A percentile compares a stretch with the other conserved stretches of the same genome.
Conservation (phyloP, 2,888 invertebrate genomes). For the Eremobia ochroleuca region DNA sequence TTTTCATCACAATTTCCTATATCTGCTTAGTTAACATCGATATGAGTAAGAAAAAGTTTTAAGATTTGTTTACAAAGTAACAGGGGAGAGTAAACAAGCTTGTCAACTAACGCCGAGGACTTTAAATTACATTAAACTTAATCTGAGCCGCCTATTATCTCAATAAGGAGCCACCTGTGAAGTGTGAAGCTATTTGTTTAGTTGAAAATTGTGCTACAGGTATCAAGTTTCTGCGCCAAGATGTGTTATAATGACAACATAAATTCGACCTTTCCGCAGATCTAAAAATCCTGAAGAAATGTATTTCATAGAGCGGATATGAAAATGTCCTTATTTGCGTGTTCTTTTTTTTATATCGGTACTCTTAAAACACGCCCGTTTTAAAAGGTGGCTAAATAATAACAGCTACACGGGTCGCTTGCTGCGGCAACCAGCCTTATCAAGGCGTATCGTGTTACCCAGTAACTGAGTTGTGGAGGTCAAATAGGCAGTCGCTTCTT, state of each 20-base stretch:
- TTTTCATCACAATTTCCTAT: neutral
- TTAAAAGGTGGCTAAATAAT: too few species aligned
- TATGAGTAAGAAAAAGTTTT: neutral
- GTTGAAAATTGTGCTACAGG: neutral
- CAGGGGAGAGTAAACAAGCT: conserved; percentile 21
- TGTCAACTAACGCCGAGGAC: conserved; percentile 36
- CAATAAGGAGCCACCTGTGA: conserved; percentile 20
- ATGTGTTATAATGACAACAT: neutral
- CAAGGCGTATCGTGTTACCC: too few species aligned
- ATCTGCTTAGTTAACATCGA: neutral
- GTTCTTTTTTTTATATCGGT: neutral
- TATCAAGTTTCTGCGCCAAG: neutral
- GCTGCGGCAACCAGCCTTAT: neutral
- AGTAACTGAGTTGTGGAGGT: too few species aligned
- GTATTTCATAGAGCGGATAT: neutral
- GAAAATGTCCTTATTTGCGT: neutral
- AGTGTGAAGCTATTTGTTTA: conserved; percentile 8
- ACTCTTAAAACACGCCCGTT: neutral
- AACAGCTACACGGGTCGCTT: too few species aligned
- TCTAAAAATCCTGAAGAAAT: neutral
- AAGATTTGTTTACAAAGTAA: conserved; percentile 5
- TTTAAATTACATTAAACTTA: conserved; percentile 41
- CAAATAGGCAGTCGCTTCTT: neutral
- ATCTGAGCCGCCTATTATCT: conserved; percentile 36
- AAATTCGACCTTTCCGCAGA: neutral